Base-by-base conservation (phyloP, 2,113 vertebrate genomes). In the Ammodytes marinus region DNA sequence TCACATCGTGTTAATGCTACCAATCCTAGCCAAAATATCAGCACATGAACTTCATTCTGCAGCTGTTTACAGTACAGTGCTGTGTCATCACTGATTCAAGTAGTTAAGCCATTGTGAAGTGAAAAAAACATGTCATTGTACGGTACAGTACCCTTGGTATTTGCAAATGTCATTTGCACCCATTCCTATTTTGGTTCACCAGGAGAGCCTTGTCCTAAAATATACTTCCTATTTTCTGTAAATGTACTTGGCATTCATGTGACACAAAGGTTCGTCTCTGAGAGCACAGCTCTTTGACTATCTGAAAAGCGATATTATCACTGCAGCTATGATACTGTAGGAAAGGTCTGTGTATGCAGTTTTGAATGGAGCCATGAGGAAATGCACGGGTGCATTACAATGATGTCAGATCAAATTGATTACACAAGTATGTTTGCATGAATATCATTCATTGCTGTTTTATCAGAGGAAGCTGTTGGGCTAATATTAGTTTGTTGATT, bases 291-390 rank as follows among this genome's bases (percentile, higher is more conserved):
- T 40, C 17, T 92, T 93, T 89, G 78, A 64, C 77, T 91, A 89
- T 89, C 80, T 52, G 37, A 27, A 55, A 61, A n/a, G 8, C 43
- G 42, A 83, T 85, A 76, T 89, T 86, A 91, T 91, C 90, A 50
- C 35, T 27, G 5, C 13, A 45, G 52, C 79, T 61, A 0, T 46
- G 17, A 57, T 39, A 57, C 47, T 66, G 74, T 40, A 69, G 60
- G 39, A 67, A 80, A 73, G 19, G 17, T 60, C 37, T 89, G 35
- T 53, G 65, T 85, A 69, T 77, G 43, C 46, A 74, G 65, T 74
- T 13, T 40, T 66, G 52, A 40, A 66, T 83, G 46, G 42, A 78
- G n/a, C 50, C 27, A 63, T 79, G 50, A 43, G 73, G 73, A 89
- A 92, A 90, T 72, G 40, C 14, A 74, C 9, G 8, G 1, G 15